Percentiles rank a stretch among this genome's conserved stretches.
These are phyloP conservation scores for Bradysia coprophila DNA, from an alignment of 1,140 invertebrate genomes.

Conservation along the genomic window DNA sequence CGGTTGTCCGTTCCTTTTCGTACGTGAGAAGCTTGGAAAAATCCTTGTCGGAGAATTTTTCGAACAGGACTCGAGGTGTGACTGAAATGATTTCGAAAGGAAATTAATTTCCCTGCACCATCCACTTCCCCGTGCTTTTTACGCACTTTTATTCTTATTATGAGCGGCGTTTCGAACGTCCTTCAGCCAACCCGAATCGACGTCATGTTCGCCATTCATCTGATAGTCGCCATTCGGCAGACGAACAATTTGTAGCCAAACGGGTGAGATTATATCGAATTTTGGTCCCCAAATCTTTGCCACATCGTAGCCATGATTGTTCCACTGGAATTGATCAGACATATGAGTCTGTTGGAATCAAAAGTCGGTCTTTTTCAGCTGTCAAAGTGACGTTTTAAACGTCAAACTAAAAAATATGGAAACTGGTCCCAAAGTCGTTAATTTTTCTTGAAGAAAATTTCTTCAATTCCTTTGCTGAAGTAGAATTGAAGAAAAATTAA, in stretches of 20 bases:
- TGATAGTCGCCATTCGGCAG: constrained; percentile 35
- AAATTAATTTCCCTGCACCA: constrained; percentile 5
- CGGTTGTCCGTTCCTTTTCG: constrained; percentile 31
- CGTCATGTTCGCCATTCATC: constrained; percentile 51
- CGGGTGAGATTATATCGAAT: constrained; percentile 80
- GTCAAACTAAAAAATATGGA: too few relatives aligned
- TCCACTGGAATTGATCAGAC: too few relatives aligned
- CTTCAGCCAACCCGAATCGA: constrained; percentile 68
- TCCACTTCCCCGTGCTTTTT: not conserved
- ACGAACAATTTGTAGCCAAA: constrained; percentile 73
- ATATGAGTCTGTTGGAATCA: too few relatives aligned
- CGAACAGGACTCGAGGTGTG: constrained; percentile 71
- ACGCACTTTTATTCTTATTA: not conserved
- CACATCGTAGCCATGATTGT: constrained; percentile 82
- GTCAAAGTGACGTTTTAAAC: too few relatives aligned
- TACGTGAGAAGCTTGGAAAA: constrained; percentile 41
- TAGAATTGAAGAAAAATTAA: too few relatives aligned
- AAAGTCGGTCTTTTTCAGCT: too few relatives aligned
- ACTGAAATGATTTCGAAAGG: constrained; percentile 29
- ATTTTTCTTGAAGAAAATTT: too few relatives aligned
- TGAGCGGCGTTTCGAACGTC: constrained; percentile 34
- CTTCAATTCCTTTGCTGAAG: too few relatives aligned
- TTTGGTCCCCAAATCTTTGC: constrained; percentile 80
- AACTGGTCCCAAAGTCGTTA: too few relatives aligned
- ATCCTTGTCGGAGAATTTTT: constrained; percentile 57